A percentile compares a stretch with the other conserved stretches of the same genome.
phyloP scores from a whole-genome alignment of 2,113 vertebrate genomes.

The Myotis lucifugus region DNA sequence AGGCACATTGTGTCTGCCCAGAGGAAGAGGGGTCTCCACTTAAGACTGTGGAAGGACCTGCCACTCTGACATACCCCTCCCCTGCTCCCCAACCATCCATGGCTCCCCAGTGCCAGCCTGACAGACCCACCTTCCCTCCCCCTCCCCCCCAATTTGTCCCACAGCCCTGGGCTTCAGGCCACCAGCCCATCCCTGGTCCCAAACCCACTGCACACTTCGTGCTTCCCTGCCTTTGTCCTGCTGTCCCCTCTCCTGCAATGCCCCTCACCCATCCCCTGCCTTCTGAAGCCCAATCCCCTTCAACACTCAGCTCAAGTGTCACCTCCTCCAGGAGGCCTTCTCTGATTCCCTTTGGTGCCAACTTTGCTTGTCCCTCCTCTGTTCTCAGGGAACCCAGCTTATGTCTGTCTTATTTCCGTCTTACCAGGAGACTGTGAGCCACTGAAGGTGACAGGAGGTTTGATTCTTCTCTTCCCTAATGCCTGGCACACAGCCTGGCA shows the following conservation, averaged over 20 bases:
- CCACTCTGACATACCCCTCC: background rate
- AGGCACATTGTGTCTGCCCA: background rate
- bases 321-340: background rate
- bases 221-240: background rate
- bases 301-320: background rate
- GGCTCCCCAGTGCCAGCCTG: background rate
- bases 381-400: background rate
- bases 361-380: background rate
- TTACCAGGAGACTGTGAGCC: background rate
- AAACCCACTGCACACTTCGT: background rate
- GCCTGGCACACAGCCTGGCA: background rate
- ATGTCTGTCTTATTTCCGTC: too few relatives aligned
- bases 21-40: background rate
- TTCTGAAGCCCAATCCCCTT: background rate
- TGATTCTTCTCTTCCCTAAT: background rate
- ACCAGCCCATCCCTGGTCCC: background rate
- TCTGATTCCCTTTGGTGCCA: background rate
- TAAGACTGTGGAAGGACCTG: background rate
- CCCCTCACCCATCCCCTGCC: background rate
- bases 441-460: background rate
- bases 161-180: background rate
- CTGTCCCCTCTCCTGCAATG: background rate
- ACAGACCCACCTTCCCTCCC: too few relatives aligned
- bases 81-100: too few relatives aligned
- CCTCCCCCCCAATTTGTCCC: background rate